Evolutionary conservation across 2,797 vertebrate genomes (phyloP).

Genomic region (Pelodytes ibericus): DNA sequence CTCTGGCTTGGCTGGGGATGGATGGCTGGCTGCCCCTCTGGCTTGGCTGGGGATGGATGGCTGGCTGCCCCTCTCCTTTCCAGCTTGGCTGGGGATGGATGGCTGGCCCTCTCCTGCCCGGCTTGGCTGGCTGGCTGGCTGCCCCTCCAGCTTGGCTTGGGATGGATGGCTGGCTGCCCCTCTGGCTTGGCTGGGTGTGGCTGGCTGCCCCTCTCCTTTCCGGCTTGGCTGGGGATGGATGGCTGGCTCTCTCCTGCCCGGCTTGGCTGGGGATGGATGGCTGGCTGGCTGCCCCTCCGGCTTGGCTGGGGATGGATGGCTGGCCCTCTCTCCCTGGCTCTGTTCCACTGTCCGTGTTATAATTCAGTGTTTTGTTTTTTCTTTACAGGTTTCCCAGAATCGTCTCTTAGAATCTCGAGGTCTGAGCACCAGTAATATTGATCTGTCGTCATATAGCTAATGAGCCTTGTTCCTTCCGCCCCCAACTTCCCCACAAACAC

Average conservation of each 20-base stretch:
- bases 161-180: no score
- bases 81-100: neutral
- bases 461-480: neutral
- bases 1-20: neutral
- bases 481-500: neutral
- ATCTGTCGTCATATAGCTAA: conserved; percentile 46
- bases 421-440: conserved; percentile 51
- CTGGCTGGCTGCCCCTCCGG: no score
- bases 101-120: neutral
- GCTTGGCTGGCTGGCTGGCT: neutral
- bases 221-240: neutral
- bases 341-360: no score
- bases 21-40: no score
- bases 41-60: neutral
- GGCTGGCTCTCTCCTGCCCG: neutral
- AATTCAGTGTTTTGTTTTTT: neutral
- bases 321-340: no score
- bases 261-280: no score
- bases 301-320: no score
- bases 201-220: neutral
- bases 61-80: neutral
- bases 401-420: conserved; percentile 40
- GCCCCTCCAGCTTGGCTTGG: no score
- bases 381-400: conserved; percentile 35
- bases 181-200: neutral